Conservation (phyloP, 2,113 vertebrate genomes). For the Micronisus gabar region DNA sequence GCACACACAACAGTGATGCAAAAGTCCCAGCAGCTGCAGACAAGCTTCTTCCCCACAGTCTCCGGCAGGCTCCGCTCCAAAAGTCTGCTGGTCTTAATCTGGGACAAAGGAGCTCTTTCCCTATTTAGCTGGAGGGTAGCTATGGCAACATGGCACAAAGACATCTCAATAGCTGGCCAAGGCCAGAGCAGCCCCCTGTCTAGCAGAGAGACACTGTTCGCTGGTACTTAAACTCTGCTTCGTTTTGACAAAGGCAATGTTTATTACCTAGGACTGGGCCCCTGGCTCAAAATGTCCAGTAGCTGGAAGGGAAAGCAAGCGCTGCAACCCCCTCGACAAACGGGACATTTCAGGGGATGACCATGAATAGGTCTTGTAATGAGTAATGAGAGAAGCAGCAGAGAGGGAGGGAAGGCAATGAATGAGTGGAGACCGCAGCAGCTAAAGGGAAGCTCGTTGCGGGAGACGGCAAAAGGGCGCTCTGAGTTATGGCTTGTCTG, state of each 20-base stretch:
- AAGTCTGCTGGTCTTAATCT: constrained; percentile 41
- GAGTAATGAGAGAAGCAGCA: background rate
- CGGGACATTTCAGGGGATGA: background rate
- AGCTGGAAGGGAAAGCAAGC: background rate
- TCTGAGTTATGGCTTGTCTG: constrained; percentile 35
- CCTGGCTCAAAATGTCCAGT: background rate
- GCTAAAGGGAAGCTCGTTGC: background rate
- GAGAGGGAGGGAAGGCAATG: background rate
- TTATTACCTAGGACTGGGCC: constrained; percentile 13
- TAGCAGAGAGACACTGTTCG: background rate
- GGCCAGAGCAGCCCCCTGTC: background rate
- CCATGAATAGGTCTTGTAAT: constrained; percentile 8
- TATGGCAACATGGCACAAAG: constrained; percentile 62
- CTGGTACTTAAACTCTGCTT: background rate
- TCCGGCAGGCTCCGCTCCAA: constrained; percentile 12
- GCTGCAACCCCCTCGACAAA: background rate
- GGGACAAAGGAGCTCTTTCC: constrained; percentile 56
- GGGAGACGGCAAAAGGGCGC: background rate
- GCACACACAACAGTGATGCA: background rate
- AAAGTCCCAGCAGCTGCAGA: background rate
- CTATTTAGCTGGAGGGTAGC: constrained; percentile 47
- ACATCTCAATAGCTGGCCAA: constrained; percentile 43
- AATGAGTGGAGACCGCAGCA: background rate
- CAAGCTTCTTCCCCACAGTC: background rate
- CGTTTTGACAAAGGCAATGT: background rate